Conservation (phyloP, 2,113 vertebrate genomes). For the Festucalex cinctus region DNA sequence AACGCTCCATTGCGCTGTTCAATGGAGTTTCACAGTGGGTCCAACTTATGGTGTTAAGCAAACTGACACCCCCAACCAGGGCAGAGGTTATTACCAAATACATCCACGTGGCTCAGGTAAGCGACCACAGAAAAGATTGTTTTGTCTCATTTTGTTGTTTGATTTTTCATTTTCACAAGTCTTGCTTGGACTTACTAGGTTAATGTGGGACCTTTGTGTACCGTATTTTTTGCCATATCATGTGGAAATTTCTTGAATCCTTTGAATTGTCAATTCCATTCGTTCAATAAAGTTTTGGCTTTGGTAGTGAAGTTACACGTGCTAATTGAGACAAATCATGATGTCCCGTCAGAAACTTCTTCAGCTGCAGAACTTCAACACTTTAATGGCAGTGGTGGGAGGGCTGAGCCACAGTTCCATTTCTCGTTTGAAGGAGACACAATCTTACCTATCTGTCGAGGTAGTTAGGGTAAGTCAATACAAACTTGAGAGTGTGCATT, state of each 20-base stretch:
- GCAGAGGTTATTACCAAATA: conserved; percentile 96
- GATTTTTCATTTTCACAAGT: no score
- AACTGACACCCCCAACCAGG: conserved; percentile 90
- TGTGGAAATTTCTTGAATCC: no score
- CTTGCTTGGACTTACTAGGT: no score
- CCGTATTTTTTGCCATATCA: no score
- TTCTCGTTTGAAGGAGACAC: conserved; percentile 94
- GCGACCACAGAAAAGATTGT: neutral
- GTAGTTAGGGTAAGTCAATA: conserved; percentile 81
- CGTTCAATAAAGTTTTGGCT: no score
- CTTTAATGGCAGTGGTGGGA: conserved; percentile 94
- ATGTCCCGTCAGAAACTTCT: conserved; percentile 83
- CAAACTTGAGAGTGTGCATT: neutral
- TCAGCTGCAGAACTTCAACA: conserved; percentile 96
- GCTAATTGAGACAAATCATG: conserved; percentile 12
- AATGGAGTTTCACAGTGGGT: conserved; percentile 98
- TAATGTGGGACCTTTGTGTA: no score
- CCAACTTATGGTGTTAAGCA: conserved; percentile 97
- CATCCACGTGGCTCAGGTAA: conserved; percentile 94
- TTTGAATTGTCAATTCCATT: no score
- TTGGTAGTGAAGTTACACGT: neutral
- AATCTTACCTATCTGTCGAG: conserved; percentile 84
- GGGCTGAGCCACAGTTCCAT: conserved; percentile 96
- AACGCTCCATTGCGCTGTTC: conserved; percentile 94
- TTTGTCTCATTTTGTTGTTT: no score